A percentile compares a stretch with the other conserved stretches of the same genome.
Conservation (phyloP, 2,113 vertebrate species). For the Aptenodytes forsteri region DNA sequence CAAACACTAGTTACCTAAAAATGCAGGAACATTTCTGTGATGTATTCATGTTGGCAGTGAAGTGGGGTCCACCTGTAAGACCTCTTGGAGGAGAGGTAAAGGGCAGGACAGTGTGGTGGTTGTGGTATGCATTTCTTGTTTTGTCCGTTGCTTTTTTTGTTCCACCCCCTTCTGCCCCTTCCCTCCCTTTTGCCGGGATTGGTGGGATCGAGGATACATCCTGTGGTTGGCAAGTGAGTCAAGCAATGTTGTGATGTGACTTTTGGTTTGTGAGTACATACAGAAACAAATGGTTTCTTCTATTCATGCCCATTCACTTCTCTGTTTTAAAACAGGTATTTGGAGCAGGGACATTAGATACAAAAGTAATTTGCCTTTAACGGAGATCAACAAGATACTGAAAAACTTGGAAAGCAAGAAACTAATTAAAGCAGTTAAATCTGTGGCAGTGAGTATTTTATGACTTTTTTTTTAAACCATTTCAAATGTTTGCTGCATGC, state of each 20-base stretch:
- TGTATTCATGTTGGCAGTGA: background rate
- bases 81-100: background rate
- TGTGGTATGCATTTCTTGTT: background rate
- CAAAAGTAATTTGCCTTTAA: conserved; percentile 97
- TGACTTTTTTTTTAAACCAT: background rate
- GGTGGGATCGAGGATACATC: background rate
- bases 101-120: background rate
- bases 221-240: background rate
- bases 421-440: conserved; percentile 98
- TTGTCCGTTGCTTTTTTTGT: background rate
- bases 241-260: background rate
- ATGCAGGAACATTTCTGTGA: background rate
- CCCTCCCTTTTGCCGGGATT: background rate
- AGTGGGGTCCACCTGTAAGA: background rate
- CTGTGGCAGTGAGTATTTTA: conserved; percentile 91
- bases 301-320: background rate
- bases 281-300: background rate
- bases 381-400: conserved; percentile 98
- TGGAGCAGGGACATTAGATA: conserved; percentile 98
- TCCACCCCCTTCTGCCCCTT: background rate
- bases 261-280: background rate
- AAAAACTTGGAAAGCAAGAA: conserved; percentile 99
- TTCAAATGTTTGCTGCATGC: background rate
- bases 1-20: background rate
- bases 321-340: conserved; percentile 81